A percentile compares a stretch with the other conserved stretches of the same genome.
phyloP scores from a whole-genome alignment of 2,888 invertebrate species.

The Itoplectis maculator region DNA sequence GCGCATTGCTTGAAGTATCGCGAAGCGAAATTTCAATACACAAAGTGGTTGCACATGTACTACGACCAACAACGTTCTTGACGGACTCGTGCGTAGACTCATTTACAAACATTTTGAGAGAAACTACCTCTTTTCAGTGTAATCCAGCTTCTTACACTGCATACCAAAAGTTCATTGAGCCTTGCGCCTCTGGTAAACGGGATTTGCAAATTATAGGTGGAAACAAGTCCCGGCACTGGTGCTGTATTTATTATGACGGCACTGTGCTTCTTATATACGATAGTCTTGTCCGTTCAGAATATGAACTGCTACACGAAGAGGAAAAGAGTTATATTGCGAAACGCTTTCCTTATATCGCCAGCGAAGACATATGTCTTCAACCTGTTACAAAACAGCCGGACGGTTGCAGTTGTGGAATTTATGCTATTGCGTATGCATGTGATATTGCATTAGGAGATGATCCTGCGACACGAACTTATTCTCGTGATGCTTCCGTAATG shows the following conservation, averaged over 20 bases:
- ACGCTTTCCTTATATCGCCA: slow-evolving; percentile 19
- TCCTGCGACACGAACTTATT: slow-evolving; percentile 1
- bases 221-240: slow-evolving; percentile 44
- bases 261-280: slow-evolving; percentile 31
- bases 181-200: background rate
- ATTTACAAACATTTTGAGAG: background rate
- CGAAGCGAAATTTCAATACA: background rate
- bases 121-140: background rate
- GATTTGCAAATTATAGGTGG: slow-evolving; percentile 62
- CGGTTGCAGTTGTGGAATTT: slow-evolving; percentile 28
- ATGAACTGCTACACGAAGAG: slow-evolving; percentile 10
- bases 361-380: slow-evolving; percentile 8
- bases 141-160: slow-evolving; percentile 17
- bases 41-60: slow-evolving; percentile 1
- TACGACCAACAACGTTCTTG: background rate
- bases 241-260: slow-evolving; percentile 50
- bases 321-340: slow-evolving; percentile 43
- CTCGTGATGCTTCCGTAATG: background rate
- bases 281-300: slow-evolving; percentile 24
- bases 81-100: slow-evolving; percentile 7
- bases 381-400: slow-evolving; percentile 47
- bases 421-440: background rate
- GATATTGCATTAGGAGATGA: background rate
- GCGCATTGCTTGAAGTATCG: background rate
- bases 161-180: slow-evolving; percentile 15